Evolutionary conservation across 1,140 invertebrate genomes (phyloP).

Genomic region (Hermetia illucens): DNA sequence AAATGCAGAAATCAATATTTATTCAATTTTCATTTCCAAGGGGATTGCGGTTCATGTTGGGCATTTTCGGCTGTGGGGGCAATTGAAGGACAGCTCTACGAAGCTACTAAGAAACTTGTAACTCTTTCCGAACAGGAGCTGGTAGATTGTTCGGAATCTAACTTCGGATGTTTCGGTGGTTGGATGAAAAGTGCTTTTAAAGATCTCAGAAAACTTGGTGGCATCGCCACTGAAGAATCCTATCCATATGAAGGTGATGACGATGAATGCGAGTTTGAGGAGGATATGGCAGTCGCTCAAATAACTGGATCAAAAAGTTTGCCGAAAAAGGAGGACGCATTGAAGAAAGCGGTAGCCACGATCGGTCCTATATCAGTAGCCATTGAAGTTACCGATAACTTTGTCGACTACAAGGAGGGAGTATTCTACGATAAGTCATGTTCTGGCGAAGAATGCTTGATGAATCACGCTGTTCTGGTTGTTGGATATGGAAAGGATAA

Average conservation of each 20-base stretch:
- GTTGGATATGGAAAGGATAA: slow-evolving; percentile 42
- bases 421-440: slow-evolving; percentile 44
- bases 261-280: slow-evolving; percentile 37
- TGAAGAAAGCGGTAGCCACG: slow-evolving; percentile 65
- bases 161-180: slow-evolving; percentile 85
- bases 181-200: slow-evolving; percentile 74
- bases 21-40: slow-evolving; percentile 64
- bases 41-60: slow-evolving; percentile 82
- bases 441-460: slow-evolving; percentile 36
- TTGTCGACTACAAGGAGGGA: slow-evolving; percentile 41
- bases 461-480: slow-evolving; percentile 28
- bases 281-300: background rate
- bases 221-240: slow-evolving; percentile 50
- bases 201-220: slow-evolving; percentile 79
- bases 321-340: slow-evolving; percentile 38
- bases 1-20: background rate
- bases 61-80: slow-evolving; percentile 73
- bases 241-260: slow-evolving; percentile 70
- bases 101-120: slow-evolving; percentile 61
- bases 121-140: slow-evolving; percentile 91
- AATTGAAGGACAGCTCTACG: slow-evolving; percentile 83
- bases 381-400: slow-evolving; percentile 72
- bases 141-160: slow-evolving; percentile 83
- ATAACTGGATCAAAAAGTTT: slow-evolving; percentile 1
- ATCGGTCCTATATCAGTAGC: slow-evolving; percentile 72